Percentiles rank a stretch among this genome's conserved stretches.
Conservation (phyloP, 2,888 invertebrate genomes). For the Apotomis capreana region DNA sequence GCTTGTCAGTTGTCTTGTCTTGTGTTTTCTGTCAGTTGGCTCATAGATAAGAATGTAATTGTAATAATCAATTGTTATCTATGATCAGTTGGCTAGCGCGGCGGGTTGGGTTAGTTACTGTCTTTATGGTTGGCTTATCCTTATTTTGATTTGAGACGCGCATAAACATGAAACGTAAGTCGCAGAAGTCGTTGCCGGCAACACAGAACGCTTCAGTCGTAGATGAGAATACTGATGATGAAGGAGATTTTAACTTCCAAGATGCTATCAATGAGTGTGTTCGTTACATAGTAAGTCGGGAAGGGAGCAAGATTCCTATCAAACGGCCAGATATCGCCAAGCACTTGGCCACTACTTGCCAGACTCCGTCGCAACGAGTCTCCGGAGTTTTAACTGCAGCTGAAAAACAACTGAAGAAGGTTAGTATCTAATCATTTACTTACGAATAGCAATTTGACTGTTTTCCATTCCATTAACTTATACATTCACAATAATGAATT, state of each 20-base stretch:
- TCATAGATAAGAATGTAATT: too few relatives aligned
- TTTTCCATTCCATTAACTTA: too few relatives aligned
- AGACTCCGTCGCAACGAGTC: slow-evolving; percentile 56
- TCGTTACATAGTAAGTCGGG: slow-evolving; percentile 66
- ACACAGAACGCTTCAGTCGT: slow-evolving; percentile 5
- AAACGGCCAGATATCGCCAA: slow-evolving; percentile 68
- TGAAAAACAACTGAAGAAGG: slow-evolving; percentile 63
- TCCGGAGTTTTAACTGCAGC: slow-evolving; percentile 61
- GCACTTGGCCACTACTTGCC: slow-evolving; percentile 58
- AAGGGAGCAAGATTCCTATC: slow-evolving; percentile 73
- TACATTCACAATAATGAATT: too few relatives aligned
- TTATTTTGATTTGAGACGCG: neutral
- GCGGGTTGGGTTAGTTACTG: neutral
- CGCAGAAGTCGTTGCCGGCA: slow-evolving; percentile 46
- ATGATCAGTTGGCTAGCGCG: too few relatives aligned
- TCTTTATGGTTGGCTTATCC: too few relatives aligned
- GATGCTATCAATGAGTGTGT: slow-evolving; percentile 68
- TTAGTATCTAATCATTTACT: slow-evolving; percentile 46
- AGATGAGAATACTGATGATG: slow-evolving; percentile 44
- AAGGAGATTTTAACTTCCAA: slow-evolving; percentile 45
- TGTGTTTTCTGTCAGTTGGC: too few relatives aligned
- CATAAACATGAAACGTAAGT: slow-evolving; percentile 55
- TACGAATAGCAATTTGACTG: neutral
- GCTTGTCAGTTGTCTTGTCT: too few relatives aligned
- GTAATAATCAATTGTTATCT: too few relatives aligned